Base-by-base conservation (phyloP, 2,888 invertebrate genomes). In the Odontocolon sp. region DNA sequence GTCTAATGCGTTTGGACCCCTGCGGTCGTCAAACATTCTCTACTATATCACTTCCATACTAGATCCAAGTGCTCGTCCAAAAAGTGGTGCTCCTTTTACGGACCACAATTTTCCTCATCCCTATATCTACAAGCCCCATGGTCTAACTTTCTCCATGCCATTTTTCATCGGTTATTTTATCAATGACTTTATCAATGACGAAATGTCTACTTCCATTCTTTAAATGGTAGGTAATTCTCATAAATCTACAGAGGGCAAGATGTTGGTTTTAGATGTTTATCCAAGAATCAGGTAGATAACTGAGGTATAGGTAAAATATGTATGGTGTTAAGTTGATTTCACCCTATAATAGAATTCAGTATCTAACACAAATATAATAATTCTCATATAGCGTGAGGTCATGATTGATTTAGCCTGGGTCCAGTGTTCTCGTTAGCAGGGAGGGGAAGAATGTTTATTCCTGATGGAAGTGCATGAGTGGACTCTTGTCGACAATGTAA, bases 1-100 rank as follows among this genome's bases (percentile, higher is more conserved):
- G 74, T 79, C 82, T 86, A 86, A 87, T 87, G 87, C 85, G 84
- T 81, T 70, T 64, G 81, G 79, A 79, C 84, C 83, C 83, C 83
- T 80, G 74, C 78, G 79, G 82, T 85, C 81, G 79, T 83, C 84
- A 85, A 86, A 86, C 84, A 86, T 78, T 77, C 73, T 82, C 77
- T 42, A 81, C 80, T 80, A 80, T 81, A 80, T 80, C 82, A 68
- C 9, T 47, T 50, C 50, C 50, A 23, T 38, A 59, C 26, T 38
- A 57, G 26, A 23, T 4, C 11, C 21, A 40, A 63, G 70, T 63
- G 63, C 16, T 36, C 36, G 45, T 42, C 5, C 11, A 23, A 45
- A 52, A 63, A 71, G 70, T 71, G 70, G 54, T 31, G 70, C 54
- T 63, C 63, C 70, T 50, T 36, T 64, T 36, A 50, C 47, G 45